Evolutionary conservation across 1,140 invertebrate genomes (phyloP).

Genomic region (Wiebesia pumilae): DNA sequence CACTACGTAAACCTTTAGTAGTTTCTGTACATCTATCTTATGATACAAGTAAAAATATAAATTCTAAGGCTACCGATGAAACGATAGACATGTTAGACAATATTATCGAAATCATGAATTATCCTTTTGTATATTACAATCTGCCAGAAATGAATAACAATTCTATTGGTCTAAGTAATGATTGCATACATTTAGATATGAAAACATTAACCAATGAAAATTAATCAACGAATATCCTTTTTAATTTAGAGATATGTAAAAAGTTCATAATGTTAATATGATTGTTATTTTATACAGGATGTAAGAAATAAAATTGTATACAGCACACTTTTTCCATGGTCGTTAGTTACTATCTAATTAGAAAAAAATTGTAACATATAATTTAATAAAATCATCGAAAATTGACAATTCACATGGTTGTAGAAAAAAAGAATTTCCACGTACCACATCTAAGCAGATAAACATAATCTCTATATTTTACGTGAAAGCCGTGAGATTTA

Average conservation of each 20-base stretch:
- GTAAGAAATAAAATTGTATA: not conserved
- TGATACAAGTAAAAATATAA: not conserved
- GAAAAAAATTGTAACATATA: not conserved
- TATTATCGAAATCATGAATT: no score
- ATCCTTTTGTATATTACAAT: no score
- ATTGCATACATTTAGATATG: no score
- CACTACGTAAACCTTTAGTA: not conserved
- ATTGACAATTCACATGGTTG: not conserved
- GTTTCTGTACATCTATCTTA: not conserved
- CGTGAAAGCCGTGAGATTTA: slow-evolving; percentile 28
- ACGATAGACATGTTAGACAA: no score
- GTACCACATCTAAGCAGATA: not conserved
- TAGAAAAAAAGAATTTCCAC: slow-evolving; percentile 13
- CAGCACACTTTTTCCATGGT: not conserved
- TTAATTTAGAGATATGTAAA: not conserved
- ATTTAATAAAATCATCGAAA: not conserved
- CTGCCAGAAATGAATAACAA: no score
- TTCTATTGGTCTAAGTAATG: no score
- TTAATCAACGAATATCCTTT: no score
- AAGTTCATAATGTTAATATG: no score
- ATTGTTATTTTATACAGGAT: not conserved
- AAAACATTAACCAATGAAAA: no score
- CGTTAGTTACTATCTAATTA: not conserved
- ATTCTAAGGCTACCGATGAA: not conserved
- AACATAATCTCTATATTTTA: not conserved